Conservation (phyloP, 1,140 invertebrate species). For the Oscheius sp. region DNA sequence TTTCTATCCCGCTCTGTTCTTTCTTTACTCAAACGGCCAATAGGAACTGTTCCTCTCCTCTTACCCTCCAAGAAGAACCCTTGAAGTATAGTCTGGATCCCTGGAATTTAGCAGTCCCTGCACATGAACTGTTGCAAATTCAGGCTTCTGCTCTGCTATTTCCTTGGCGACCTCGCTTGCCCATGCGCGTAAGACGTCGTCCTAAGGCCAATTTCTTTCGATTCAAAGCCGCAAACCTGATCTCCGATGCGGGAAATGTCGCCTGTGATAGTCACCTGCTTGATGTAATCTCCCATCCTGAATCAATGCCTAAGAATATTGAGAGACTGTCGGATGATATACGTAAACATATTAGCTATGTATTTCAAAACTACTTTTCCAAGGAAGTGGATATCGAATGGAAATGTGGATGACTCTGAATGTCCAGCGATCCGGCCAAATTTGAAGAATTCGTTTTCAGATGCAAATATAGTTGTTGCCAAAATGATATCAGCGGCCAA, state of each 20-base stretch:
- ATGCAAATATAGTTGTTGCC: too few relatives aligned
- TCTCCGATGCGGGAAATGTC: conserved; percentile 22
- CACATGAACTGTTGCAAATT: conserved; percentile 32
- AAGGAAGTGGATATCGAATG: too few relatives aligned
- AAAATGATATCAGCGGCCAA: too few relatives aligned
- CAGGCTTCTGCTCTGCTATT: conserved; percentile 31
- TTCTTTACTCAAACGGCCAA: neutral
- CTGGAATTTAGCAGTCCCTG: conserved; percentile 20
- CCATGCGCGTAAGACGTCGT: conserved; percentile 29
- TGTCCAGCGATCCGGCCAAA: too few relatives aligned
- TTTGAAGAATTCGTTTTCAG: too few relatives aligned
- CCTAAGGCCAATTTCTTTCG: neutral
- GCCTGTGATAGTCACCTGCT: conserved; percentile 29
- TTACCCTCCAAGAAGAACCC: conserved; percentile 31
- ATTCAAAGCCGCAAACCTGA: neutral
- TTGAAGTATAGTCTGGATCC: conserved; percentile 26
- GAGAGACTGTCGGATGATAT: too few relatives aligned
- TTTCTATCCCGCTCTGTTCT: neutral
- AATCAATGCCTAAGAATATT: too few relatives aligned
- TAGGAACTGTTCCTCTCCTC: too few relatives aligned
- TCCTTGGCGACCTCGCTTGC: conserved; percentile 32
- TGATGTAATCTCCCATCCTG: conserved; percentile 30
- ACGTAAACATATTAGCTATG: too few relatives aligned
- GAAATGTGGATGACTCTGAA: too few relatives aligned
- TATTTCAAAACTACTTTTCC: too few relatives aligned